Evolutionary conservation across 2,888 invertebrate genomes (phyloP).

Genomic region (Drosophila gaucha): DNA sequence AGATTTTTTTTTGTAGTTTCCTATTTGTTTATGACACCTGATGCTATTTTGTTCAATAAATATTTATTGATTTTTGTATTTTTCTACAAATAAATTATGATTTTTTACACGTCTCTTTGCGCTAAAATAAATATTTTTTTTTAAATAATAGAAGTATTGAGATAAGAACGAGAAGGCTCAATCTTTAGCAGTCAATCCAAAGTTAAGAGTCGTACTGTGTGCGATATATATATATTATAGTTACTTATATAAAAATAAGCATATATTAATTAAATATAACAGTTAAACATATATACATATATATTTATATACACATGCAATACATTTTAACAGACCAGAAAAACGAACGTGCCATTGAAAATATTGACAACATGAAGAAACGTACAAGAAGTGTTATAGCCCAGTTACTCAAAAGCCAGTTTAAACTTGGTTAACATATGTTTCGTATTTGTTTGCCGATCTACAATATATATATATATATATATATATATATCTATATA

Average conservation of each 20-base stretch:
- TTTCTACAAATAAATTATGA: constrained; percentile 43
- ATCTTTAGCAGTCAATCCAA: constrained; percentile 41
- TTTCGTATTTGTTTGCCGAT: constrained; percentile 19
- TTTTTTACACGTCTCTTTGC: constrained; percentile 10
- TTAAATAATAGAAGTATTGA: constrained; percentile 15
- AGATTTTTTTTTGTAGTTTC: constrained; percentile 32
- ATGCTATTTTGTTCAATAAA: constrained; percentile 50
- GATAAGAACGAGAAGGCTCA: constrained; percentile 22
- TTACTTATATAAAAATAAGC: constrained; percentile 46
- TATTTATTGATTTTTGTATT: constrained; percentile 48
- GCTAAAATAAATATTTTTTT: constrained; percentile 5
- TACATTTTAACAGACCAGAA: constrained; percentile 31
- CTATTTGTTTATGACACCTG: constrained; percentile 46
- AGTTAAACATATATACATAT: constrained; percentile 33
- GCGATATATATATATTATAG: constrained; percentile 61
- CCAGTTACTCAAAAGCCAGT: constrained; percentile 14
- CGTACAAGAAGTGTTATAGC: constrained; percentile 23
- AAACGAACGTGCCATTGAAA: constrained; percentile 28
- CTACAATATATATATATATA: constrained; percentile 2
- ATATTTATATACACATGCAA: constrained; percentile 20
- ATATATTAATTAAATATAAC: constrained; percentile 24
- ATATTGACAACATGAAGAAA: constrained; percentile 10
- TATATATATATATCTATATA: constrained; percentile 4
- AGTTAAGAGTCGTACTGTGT: constrained; percentile 46
- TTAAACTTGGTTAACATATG: constrained; percentile 37